Evolutionary conservation across 2,888 invertebrate genomes (phyloP), one percentile per base, ranked within the genome.

Genomic region (Autographa pulchrina): DNA sequence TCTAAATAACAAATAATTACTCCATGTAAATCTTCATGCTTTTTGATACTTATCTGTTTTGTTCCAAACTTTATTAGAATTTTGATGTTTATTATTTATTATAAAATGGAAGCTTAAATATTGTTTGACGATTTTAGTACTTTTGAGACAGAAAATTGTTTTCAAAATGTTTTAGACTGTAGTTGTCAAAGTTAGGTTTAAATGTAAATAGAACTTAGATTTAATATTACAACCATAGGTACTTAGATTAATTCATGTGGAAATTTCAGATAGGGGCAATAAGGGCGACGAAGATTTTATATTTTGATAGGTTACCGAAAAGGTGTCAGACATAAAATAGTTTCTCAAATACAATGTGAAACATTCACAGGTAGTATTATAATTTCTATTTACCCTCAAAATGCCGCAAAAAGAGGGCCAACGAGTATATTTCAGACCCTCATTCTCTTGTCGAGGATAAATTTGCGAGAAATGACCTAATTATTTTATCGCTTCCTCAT

Each of bases 401-500:
- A 25, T 25, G 38, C 16, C 20, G 31, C 41, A 56, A 14, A 14
- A 31, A 68, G 14, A 38, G 56, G 20, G 35, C 65, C 32, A 67
- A 65, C 41, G 32, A 63, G 25, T 16, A 56, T 20, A 8, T n/a
- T 18, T 63, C 6, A 63, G 18, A 20, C 18, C 20, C 20, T 48
- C 31, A 60, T 11, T 54, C 9, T 25, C 54, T 1, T 20, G 8
- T 60, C 18, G 59, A 61, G 66, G 48, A 78, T 68, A 62, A 75
- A 54, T 68, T 41, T 25, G 63, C 68, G 43, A n/a, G n/a, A 20
- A 43, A 54, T 32, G 72, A 14, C 14, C 64, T 78, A 68, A 71
- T 78, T 60, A 71, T 66, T 65, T 66, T 71, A 75, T 68, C 61
- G 61, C 75, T 75, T 67, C 54, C 68, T 75, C 31, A 75, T 59